Percentiles rank a stretch among this genome's conserved stretches.
Conservation (phyloP, 2,888 invertebrate species). For the Noctua janthe region DNA sequence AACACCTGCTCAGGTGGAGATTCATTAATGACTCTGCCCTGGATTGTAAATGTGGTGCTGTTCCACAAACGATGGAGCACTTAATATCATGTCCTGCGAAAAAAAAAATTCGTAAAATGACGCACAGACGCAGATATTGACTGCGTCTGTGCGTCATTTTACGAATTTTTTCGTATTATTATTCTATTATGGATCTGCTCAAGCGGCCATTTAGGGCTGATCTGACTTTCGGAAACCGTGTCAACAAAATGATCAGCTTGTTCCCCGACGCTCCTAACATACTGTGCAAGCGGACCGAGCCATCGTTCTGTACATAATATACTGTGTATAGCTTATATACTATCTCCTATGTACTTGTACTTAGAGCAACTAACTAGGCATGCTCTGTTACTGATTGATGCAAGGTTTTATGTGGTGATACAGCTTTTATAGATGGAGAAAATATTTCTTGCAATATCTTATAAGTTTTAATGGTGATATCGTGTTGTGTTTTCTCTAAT, state of each 20-base stretch:
- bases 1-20: no score
- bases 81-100: no score
- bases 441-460: background rate
- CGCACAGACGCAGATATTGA: no score
- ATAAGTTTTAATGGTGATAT: background rate
- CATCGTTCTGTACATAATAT: conserved; percentile 76
- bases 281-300: conserved; percentile 46
- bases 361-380: conserved; percentile 63
- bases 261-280: conserved; percentile 55
- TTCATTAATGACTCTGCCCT: no score
- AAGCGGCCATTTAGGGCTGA: background rate
- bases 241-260: conserved; percentile 29
- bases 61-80: no score
- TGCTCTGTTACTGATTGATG: conserved; percentile 41
- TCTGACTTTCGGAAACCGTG: background rate
- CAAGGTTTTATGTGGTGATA: conserved; percentile 22
- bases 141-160: no score
- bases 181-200: background rate
- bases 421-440: conserved; percentile 29
- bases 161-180: no score
- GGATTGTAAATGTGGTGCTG: no score
- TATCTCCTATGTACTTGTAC: conserved; percentile 17
- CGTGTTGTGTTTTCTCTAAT: background rate
- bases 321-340: conserved; percentile 53
- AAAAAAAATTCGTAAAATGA: no score